Conservation (phyloP, 2,113 vertebrate genomes). For the Falcunculus frontatus region DNA sequence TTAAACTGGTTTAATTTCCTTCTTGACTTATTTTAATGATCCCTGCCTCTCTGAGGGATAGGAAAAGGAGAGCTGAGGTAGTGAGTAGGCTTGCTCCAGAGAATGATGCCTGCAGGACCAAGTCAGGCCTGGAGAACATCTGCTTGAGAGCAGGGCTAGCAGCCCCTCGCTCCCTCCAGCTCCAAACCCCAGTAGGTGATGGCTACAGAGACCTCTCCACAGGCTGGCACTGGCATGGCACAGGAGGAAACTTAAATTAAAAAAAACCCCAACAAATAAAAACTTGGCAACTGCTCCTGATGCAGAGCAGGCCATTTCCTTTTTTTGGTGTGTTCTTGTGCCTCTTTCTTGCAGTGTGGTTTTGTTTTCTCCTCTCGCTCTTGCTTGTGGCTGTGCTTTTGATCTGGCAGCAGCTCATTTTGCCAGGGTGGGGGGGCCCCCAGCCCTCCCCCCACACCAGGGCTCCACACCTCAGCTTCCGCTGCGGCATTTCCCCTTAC, state of each 20-base stretch:
- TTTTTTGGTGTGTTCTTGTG: not conserved
- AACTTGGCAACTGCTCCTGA: not conserved
- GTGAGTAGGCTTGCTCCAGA: not conserved
- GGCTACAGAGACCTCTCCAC: not conserved
- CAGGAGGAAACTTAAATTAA: not conserved
- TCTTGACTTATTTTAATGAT: slow-evolving; percentile 37
- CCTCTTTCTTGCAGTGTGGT: slow-evolving; percentile 7
- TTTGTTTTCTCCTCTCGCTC: slow-evolving; percentile 18
- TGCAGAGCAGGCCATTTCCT: not conserved
- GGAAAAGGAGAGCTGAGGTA: not conserved
- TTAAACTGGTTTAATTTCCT: slow-evolving; percentile 44
- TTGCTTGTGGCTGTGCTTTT: slow-evolving; percentile 55
- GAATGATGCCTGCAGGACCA: not conserved
- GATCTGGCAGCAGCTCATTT: not conserved
- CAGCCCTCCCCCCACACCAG: not conserved
- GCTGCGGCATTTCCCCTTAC: not conserved
- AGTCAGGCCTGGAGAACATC: not conserved
- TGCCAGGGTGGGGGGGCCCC: not conserved
- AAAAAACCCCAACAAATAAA: not conserved
- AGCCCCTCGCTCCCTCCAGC: not conserved
- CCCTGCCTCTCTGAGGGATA: not conserved
- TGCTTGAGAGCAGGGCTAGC: not conserved
- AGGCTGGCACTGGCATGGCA: not conserved
- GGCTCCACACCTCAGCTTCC: not conserved
- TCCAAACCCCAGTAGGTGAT: fast-evolving